Conservation (phyloP, 2,113 vertebrate genomes). For the Heptranchias perlo region DNA sequence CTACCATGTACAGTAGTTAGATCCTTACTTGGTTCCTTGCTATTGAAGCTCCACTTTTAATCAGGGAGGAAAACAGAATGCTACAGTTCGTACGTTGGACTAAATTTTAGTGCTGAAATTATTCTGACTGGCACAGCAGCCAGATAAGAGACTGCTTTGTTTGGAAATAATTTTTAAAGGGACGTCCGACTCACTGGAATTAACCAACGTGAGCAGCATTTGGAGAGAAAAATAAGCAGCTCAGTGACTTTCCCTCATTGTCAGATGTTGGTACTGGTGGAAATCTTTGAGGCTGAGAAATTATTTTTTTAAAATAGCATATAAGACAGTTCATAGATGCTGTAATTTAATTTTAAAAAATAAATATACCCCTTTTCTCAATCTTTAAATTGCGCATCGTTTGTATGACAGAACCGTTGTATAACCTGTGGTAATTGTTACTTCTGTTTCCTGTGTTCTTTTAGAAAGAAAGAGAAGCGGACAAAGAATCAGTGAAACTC, state of each 20-base stretch:
- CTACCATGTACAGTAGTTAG: background rate
- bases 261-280: background rate
- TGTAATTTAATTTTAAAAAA: background rate
- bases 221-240: background rate
- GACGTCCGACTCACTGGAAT: background rate
- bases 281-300: background rate
- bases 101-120: background rate
- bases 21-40: background rate
- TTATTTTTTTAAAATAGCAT: constrained; percentile 40
- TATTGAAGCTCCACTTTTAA: background rate
- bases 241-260: background rate
- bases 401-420: background rate
- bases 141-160: too few species aligned
- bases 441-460: constrained; percentile 18
- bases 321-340: background rate
- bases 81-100: background rate
- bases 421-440: background rate
- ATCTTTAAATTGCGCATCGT: background rate
- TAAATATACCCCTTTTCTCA: background rate
- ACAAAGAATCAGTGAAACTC: constrained; percentile 45
- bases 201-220: background rate
- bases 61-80: too few species aligned
- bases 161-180: background rate
- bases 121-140: background rate
- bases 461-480: constrained; percentile 57